phyloP scores from a whole-genome alignment of 2,797 vertebrate genomes.

The Oophaga sylvatica region DNA sequence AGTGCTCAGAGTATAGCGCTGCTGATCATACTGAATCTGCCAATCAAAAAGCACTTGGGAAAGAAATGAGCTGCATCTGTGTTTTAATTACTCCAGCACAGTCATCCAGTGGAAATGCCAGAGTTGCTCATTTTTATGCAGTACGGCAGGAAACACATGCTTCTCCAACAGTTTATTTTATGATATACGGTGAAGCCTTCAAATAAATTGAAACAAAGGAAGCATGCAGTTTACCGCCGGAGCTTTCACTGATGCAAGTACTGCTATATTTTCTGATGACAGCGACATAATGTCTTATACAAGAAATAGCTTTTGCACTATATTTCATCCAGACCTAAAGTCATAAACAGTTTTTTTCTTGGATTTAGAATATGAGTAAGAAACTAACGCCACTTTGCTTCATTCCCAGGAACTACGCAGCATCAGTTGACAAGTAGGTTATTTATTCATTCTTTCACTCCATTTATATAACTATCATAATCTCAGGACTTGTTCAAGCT shows the following conservation, averaged over 20 bases:
- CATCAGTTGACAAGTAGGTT: background rate
- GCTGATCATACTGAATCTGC: conserved; percentile 66
- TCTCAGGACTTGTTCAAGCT: background rate
- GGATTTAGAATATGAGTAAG: background rate
- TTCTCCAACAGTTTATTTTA: conserved; percentile 54
- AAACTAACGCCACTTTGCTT: background rate
- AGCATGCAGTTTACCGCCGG: background rate
- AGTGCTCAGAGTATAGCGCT: conserved; percentile 63
- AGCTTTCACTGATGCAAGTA: conserved; percentile 18
- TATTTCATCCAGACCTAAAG: background rate
- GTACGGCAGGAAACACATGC: conserved; percentile 55
- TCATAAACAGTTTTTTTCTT: background rate
- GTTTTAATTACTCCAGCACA: conserved; percentile 71
- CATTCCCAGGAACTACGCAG: background rate
- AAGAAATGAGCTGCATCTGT: conserved; percentile 67
- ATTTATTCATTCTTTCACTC: background rate
- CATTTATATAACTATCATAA: background rate
- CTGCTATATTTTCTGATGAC: conserved; percentile 16
- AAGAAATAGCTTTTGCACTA: conserved; percentile 5
- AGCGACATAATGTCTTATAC: conserved; percentile 15
- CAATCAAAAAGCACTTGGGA: conserved; percentile 68
- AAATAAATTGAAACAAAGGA: conserved; percentile 23
- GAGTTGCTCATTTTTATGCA: conserved; percentile 61
- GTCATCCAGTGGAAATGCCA: conserved; percentile 64
- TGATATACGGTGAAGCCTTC: conserved; percentile 21